Percentiles rank a stretch among this genome's conserved stretches.
Conservation (phyloP, 2,113 vertebrate species). For the Nymphicus hollandicus region DNA sequence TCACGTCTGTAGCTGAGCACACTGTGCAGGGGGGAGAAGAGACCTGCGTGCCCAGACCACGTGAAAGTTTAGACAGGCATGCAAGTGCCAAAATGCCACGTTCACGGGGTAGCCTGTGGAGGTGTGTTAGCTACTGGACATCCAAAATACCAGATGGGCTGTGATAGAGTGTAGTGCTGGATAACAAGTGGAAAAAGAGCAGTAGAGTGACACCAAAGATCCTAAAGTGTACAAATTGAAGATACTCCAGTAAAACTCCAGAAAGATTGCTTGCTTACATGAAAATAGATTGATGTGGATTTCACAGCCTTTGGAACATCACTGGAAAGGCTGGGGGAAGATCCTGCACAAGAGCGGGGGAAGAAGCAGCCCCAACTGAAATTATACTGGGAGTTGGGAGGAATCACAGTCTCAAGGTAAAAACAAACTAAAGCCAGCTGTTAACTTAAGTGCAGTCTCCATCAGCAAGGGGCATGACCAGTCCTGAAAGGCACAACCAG, state of each 20-base stretch:
- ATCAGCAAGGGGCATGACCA: not conserved
- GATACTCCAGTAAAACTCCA: not conserved
- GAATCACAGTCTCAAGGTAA: not conserved
- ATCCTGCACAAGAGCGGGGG: not conserved
- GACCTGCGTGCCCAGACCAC: rapidly evolving
- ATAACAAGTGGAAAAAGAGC: not conserved
- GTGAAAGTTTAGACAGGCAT: not conserved
- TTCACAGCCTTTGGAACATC: not conserved
- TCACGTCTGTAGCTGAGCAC: rapidly evolving
- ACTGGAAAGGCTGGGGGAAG: not conserved
- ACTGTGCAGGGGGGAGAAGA: rapidly evolving
- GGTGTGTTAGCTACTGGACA: not conserved
- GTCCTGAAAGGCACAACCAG: not conserved
- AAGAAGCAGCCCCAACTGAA: not conserved
- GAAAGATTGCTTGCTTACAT: not conserved
- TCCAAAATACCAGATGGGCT: not conserved
- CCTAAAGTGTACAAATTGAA: not conserved
- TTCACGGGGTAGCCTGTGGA: not conserved
- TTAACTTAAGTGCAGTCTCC: not conserved
- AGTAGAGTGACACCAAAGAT: not conserved
- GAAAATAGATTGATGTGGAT: not conserved
- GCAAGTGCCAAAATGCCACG: rapidly evolving
- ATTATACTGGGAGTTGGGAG: not conserved
- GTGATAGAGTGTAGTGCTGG: not conserved
- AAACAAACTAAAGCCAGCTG: not conserved